phyloP scores from a whole-genome alignment of 2,888 invertebrate species.

The Yponomeuta plumbellus region DNA sequence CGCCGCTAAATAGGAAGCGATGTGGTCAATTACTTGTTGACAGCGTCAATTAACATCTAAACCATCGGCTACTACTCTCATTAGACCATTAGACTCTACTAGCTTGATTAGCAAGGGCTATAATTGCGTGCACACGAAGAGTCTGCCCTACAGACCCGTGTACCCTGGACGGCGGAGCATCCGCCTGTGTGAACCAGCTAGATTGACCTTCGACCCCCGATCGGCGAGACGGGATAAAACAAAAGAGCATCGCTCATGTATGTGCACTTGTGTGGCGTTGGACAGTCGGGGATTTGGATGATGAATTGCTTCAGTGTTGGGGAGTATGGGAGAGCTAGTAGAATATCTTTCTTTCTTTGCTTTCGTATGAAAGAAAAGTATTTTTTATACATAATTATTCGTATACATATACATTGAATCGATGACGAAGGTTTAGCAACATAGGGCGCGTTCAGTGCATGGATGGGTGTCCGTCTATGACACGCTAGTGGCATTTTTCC shows the following conservation, averaged over 20 bases:
- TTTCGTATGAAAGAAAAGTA: no score
- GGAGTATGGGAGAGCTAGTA: no score
- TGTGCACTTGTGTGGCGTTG: background rate
- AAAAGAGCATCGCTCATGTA: background rate
- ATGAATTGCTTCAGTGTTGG: background rate
- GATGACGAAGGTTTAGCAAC: no score
- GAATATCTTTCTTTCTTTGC: no score
- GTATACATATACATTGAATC: no score
- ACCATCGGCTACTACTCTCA: background rate
- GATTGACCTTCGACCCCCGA: conserved; percentile 12
- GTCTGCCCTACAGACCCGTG: background rate
- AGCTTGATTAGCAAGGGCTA: background rate
- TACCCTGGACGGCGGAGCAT: background rate
- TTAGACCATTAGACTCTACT: background rate
- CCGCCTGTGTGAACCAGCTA: background rate
- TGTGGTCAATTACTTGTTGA: conserved; percentile 38
- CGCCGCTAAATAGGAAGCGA: conserved; percentile 37
- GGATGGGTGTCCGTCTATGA: no score
- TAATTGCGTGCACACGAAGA: background rate
- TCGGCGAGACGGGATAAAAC: background rate
- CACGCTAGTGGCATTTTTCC: no score
- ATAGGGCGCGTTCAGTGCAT: no score
- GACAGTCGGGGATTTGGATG: background rate
- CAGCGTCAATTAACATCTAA: conserved; percentile 30
- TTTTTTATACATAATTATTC: no score